phyloP scores from a whole-genome alignment of 2,888 invertebrate genomes.

The Oligia strigilis region DNA sequence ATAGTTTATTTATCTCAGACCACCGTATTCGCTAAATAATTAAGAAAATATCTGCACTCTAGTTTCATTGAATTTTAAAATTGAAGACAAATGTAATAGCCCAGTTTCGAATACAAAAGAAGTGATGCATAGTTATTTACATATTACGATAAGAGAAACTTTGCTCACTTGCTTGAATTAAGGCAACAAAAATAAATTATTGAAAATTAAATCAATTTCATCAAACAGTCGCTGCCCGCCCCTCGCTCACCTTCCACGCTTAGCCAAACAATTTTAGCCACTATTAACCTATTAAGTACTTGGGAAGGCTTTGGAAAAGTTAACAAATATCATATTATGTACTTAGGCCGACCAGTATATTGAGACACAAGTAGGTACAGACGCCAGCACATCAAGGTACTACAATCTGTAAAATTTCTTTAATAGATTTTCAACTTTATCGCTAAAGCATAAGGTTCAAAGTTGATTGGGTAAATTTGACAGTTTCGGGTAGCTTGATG shows the following conservation, averaged over 20 bases:
- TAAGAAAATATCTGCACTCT: neutral
- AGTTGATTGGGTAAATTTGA: too few species aligned
- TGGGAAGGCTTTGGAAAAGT: too few species aligned
- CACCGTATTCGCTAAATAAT: neutral
- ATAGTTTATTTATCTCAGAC: neutral
- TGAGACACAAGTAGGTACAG: too few species aligned
- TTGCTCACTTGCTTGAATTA: neutral
- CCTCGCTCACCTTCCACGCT: too few species aligned
- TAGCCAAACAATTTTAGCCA: neutral
- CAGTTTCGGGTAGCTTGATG: too few species aligned
- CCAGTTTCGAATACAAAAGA: neutral
- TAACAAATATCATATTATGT: neutral
- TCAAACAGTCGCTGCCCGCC: neutral
- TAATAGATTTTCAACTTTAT: too few species aligned
- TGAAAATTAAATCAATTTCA: neutral
- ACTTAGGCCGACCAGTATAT: too few species aligned
- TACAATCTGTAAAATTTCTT: too few species aligned
- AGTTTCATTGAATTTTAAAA: neutral
- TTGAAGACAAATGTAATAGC: neutral
- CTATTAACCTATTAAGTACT: neutral
- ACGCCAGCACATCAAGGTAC: too few species aligned
- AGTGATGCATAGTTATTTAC: too few species aligned
- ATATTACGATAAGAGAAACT: too few species aligned
- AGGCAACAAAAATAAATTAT: neutral
- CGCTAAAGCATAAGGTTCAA: too few species aligned